A percentile compares a stretch with the other conserved stretches of the same genome.
Evolutionary conservation across 1,140 invertebrate species (phyloP).

Genomic region (Aphaenogaster rudis): DNA sequence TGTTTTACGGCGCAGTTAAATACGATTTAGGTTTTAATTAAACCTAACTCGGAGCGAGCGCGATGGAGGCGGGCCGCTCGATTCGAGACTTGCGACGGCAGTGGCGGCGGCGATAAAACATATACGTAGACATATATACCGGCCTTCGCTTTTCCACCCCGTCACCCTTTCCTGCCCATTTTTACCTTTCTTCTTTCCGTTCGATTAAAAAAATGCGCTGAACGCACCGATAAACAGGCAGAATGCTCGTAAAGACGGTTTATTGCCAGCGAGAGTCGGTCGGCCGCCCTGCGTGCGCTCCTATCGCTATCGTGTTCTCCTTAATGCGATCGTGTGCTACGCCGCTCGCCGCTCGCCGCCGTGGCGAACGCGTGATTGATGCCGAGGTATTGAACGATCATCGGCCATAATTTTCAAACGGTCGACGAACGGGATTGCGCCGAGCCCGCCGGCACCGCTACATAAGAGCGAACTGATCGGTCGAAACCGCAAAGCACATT

Average conservation of each 20-base stretch:
- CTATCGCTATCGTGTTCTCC: constrained; percentile 62
- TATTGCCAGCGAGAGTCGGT: constrained; percentile 75
- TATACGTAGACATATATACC: constrained; percentile 67
- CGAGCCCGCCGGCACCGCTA: constrained; percentile 28
- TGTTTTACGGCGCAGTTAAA: constrained; percentile 82
- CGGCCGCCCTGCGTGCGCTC: constrained; percentile 73
- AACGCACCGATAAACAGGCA: constrained; percentile 77
- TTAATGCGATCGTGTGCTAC: constrained; percentile 68
- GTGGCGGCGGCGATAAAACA: constrained; percentile 75
- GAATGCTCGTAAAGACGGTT: constrained; percentile 84
- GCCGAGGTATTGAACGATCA: constrained; percentile 83
- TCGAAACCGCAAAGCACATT: background rate
- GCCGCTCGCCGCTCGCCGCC: constrained; percentile 37
- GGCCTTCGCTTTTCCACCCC: constrained; percentile 17
- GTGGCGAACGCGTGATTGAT: constrained; percentile 81
- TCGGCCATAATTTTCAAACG: constrained; percentile 78
- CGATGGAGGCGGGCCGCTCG: constrained; percentile 70
- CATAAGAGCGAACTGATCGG: constrained; percentile 24
- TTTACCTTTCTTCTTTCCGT: constrained; percentile 48
- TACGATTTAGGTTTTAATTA: constrained; percentile 83
- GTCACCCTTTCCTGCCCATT: constrained; percentile 47
- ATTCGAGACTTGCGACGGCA: constrained; percentile 59
- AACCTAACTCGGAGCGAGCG: constrained; percentile 75
- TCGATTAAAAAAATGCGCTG: constrained; percentile 65
- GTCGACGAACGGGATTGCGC: constrained; percentile 47